Evolutionary conservation across 2,888 invertebrate genomes (phyloP).

Genomic region (Drosophila setosimentum): DNA sequence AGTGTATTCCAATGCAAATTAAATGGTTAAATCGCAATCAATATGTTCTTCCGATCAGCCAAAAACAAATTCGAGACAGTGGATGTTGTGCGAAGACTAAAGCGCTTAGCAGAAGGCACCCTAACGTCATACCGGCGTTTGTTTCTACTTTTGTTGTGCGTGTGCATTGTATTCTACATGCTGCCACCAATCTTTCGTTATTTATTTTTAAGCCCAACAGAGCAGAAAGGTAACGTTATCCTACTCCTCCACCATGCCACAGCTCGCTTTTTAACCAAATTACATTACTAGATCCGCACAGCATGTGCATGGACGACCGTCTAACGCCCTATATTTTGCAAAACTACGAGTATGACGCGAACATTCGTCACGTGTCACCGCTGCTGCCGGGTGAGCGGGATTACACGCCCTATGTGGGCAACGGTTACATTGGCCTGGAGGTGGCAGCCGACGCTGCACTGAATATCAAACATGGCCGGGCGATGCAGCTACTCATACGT

Average conservation of each 20-base stretch:
- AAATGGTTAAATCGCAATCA: constrained; percentile 35
- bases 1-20: constrained; percentile 52
- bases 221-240: constrained; percentile 81
- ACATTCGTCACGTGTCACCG: constrained; percentile 87
- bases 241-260: neutral
- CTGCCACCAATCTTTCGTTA: constrained; percentile 89
- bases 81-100: constrained; percentile 82
- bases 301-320: constrained; percentile 89
- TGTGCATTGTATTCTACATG: constrained; percentile 88
- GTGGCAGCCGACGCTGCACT: constrained; percentile 88
- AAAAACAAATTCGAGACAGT: constrained; percentile 84
- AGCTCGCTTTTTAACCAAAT: neutral
- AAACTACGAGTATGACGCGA: constrained; percentile 89
- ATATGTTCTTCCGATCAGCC: constrained; percentile 83
- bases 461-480: constrained; percentile 89
- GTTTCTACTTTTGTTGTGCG: constrained; percentile 85
- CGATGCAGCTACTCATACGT: constrained; percentile 88
- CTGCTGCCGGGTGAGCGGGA: constrained; percentile 86
- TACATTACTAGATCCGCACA: constrained; percentile 85
- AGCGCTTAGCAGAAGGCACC: constrained; percentile 82
- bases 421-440: constrained; percentile 90
- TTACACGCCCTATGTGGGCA: constrained; percentile 91
- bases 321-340: constrained; percentile 88
- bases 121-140: constrained; percentile 84
- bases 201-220: constrained; percentile 86